A percentile compares a stretch with the other conserved stretches of the same genome.
Evolutionary conservation across 2,888 invertebrate species (phyloP).

Genomic region (Cryptus viduatorius): DNA sequence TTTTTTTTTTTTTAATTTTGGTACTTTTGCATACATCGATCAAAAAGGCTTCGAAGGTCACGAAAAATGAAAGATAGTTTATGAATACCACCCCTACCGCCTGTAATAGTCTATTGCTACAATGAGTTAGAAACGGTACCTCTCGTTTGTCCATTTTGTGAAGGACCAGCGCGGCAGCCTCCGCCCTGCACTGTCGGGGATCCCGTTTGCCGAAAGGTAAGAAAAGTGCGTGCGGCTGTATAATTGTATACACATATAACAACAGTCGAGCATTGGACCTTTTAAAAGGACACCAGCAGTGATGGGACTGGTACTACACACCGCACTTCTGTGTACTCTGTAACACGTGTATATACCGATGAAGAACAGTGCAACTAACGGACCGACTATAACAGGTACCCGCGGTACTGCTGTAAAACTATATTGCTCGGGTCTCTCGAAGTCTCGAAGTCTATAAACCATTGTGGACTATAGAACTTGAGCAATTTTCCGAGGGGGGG

Average conservation of each 20-base stretch:
- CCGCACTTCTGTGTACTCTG: slow-evolving; percentile 56
- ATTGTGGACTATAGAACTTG: slow-evolving; percentile 20
- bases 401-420: slow-evolving; percentile 57
- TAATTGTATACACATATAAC: slow-evolving; percentile 13
- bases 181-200: slow-evolving; percentile 5
- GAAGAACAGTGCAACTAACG: slow-evolving; percentile 32
- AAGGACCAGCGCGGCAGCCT: slow-evolving; percentile 41
- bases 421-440: slow-evolving; percentile 48
- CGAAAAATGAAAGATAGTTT: neutral
- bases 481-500: slow-evolving; percentile 37
- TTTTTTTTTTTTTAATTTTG: no score
- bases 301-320: slow-evolving; percentile 67
- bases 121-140: slow-evolving; percentile 49
- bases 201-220: slow-evolving; percentile 27
- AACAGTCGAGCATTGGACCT: slow-evolving; percentile 1
- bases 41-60: neutral
- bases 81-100: slow-evolving; percentile 2
- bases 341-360: slow-evolving; percentile 37
- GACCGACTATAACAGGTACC: slow-evolving; percentile 63
- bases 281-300: slow-evolving; percentile 62
- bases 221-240: slow-evolving; percentile 12
- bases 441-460: slow-evolving; percentile 30
- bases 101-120: slow-evolving; percentile 27
- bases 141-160: slow-evolving; percentile 57
- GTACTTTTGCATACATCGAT: neutral